phyloP scores from a whole-genome alignment of 2,888 invertebrate species.

The Tipula helvola region DNA sequence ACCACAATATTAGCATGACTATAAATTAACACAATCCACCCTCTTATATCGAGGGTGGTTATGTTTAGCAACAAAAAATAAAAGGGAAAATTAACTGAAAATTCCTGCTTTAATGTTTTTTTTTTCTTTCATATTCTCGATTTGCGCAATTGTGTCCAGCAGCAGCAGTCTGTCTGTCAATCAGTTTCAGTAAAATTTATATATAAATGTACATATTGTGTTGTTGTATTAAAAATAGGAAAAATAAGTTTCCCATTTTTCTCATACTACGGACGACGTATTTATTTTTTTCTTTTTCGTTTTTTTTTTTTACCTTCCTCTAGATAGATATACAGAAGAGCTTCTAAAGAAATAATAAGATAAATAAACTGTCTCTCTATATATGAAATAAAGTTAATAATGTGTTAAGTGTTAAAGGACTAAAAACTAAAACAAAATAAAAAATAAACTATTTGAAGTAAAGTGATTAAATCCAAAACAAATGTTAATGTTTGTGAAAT shows the following conservation, averaged over 20 bases:
- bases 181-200: not conserved
- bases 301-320: not conserved
- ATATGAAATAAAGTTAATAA: not conserved
- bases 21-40: not conserved
- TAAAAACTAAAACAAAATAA: not conserved
- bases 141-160: not conserved
- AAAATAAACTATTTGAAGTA: not conserved
- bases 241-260: not conserved
- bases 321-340: not conserved
- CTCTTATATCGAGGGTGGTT: not conserved
- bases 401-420: not conserved
- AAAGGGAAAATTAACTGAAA: not conserved
- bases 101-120: not conserved
- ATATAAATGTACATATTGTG: not conserved
- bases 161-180: not conserved
- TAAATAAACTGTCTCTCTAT: not conserved
- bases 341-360: not conserved
- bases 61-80: not conserved
- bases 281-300: not conserved
- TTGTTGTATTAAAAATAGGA: not conserved
- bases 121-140: not conserved
- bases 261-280: not conserved
- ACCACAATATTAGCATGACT: not conserved
- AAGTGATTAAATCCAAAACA: not conserved
- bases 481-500: slow-evolving; percentile 5